These are phyloP conservation scores for Theretra japonica DNA, from an alignment of 2,888 invertebrate genomes.

Conservation along the genomic window DNA sequence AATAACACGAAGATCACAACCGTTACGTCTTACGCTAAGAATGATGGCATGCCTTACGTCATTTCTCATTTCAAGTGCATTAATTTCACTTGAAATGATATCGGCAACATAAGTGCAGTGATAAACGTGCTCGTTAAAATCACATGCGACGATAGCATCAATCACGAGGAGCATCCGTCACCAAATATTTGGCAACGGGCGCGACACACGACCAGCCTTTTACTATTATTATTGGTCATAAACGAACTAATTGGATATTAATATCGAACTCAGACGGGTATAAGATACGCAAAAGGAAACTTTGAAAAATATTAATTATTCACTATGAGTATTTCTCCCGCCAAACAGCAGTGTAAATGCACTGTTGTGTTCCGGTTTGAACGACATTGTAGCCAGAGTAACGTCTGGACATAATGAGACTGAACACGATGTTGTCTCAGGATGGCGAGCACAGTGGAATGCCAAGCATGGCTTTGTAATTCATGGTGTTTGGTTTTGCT, in stretches of 20 bases:
- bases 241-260: not conserved
- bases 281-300: not conserved
- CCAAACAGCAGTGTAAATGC: too few species aligned
- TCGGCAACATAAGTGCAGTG: not conserved
- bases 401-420: too few species aligned
- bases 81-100: slow-evolving; percentile 1
- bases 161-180: slow-evolving; percentile 4
- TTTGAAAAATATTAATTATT: not conserved
- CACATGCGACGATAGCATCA: not conserved
- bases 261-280: not conserved
- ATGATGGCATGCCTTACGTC: not conserved
- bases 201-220: not conserved
- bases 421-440: too few species aligned
- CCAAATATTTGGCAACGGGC: slow-evolving; percentile 20
- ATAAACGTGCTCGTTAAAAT: slow-evolving; percentile 15
- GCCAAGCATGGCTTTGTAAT: too few species aligned
- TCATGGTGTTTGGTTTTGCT: too few species aligned
- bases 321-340: too few species aligned
- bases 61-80: not conserved
- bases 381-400: too few species aligned
- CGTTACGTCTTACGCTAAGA: not conserved
- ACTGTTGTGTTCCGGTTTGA: too few species aligned
- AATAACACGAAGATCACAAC: too few species aligned
- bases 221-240: slow-evolving; percentile 9
- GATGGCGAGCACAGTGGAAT: too few species aligned